Evolutionary conservation across 53 echinoderm and acorn worm species (phyloP), one percentile per base, ranked within the genome.

Genomic region (Paracentrotus lividus): DNA sequence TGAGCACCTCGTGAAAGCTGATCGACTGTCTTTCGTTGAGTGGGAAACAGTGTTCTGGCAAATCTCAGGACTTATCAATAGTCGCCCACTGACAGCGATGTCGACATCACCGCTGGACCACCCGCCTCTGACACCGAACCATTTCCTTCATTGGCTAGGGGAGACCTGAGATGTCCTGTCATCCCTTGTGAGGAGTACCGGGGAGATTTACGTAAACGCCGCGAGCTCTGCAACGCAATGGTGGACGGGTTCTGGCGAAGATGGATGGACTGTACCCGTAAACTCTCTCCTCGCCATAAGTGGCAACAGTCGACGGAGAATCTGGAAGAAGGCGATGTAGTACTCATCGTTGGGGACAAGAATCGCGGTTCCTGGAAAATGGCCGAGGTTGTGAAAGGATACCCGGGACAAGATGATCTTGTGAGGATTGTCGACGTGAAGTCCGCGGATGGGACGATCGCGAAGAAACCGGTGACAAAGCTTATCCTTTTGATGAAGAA

Each of bases 91-190:
- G 68, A 97, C 97, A 26, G 95, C 78, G 59, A 95, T 94, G 92
- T 96, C 96, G 18, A 94, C 96, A 24, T 97, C 97, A 68, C 96
- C 96, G 23, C 89, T 96, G 27, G 95, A 97, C 18, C 93, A 95
- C 72, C 96, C 94, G 52, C 97, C 97, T 9, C 27, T 97, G 90
- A 97, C 97, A 0, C 96, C 95, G 27, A 97, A 96, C 67, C 97
- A 97, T 69, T 95, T 97, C 90, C 57, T 95, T 20, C 36, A 34
- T 77, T 18, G 77, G n/a, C n/a, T 16, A 42, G 77, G 23, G 77
- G 77, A 42, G 77, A 77, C 7, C 43, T 77, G 43, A 16, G 0
- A 21, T 77, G 77, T 12, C 77, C 77, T 16, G 77, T 93, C 32
- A 88, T 96, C 40, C 96, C 95, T 21, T 96, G 94, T 77, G 88